Conservation (phyloP, 2,888 invertebrate genomes). For the Andrena flavipes region DNA sequence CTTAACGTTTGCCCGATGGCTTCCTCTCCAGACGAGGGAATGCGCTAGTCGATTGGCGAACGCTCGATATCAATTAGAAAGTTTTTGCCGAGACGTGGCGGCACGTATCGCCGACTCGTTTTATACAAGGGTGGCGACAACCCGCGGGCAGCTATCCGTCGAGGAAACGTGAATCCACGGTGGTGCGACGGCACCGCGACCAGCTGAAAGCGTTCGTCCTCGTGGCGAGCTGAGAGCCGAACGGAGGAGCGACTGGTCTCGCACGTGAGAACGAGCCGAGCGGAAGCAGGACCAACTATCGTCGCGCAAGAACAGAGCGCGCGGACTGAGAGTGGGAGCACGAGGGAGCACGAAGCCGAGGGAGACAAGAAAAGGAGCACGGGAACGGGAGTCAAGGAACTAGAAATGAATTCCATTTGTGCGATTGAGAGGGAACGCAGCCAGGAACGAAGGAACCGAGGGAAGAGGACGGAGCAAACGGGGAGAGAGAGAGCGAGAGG, state of each 20-base stretch:
- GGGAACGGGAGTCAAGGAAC: conserved; percentile 76
- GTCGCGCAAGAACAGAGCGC: conserved; percentile 14
- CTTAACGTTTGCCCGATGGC: conserved; percentile 8
- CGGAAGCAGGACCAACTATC: conserved; percentile 51
- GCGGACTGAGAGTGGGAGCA: conserved; percentile 16
- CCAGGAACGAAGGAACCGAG: conserved; percentile 28
- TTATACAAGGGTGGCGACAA: conserved; percentile 31
- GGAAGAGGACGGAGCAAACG: not conserved
- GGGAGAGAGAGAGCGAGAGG: conserved; percentile 18
- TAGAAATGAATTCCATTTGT: conserved; percentile 76
- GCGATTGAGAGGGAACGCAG: conserved; percentile 68
- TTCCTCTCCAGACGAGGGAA: conserved; percentile 24
- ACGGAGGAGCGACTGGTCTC: conserved; percentile 2
- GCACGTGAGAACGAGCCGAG: conserved; percentile 66
- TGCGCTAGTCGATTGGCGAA: conserved; percentile 14
- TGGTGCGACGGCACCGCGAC: not conserved
- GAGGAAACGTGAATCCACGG: conserved; percentile 15
- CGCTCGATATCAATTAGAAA: conserved; percentile 30
- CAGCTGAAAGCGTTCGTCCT: conserved; percentile 25
- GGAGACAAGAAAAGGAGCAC: conserved; percentile 48
- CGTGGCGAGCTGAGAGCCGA: conserved; percentile 5
- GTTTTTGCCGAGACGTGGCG: conserved; percentile 19
- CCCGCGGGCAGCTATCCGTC: conserved; percentile 12
- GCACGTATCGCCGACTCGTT: conserved; percentile 21
- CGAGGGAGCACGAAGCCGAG: conserved; percentile 9